phyloP scores from a whole-genome alignment of 2,113 vertebrate genomes.

The Hippocampus zosterae region DNA sequence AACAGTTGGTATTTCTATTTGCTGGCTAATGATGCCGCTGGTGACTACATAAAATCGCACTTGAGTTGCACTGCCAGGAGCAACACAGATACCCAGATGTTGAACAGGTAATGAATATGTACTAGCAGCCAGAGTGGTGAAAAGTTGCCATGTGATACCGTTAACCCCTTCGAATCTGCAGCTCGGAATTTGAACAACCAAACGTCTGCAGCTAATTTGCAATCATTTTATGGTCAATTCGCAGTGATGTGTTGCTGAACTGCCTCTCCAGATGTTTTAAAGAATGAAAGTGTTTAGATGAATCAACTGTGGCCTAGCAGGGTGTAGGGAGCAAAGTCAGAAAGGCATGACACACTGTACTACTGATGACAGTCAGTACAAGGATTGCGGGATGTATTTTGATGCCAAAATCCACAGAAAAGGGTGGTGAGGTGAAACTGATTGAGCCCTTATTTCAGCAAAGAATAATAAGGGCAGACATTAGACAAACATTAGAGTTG shows the following conservation, averaged over 20 bases:
- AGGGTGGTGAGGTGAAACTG: constrained; percentile 6
- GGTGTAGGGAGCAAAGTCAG: constrained; percentile 28
- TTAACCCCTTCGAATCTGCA: constrained; percentile 45
- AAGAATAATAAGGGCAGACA: constrained; percentile 9
- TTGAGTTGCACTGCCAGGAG: constrained; percentile 48
- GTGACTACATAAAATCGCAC: constrained; percentile 76
- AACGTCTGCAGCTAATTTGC: constrained; percentile 26
- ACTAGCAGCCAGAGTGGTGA: constrained; percentile 46
- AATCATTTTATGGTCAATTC: constrained; percentile 33
- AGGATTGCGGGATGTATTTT: constrained; percentile 5
- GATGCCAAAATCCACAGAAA: constrained; percentile 21
- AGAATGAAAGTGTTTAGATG: constrained; percentile 40
- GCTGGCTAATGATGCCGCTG: constrained; percentile 81
- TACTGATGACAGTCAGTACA: constrained; percentile 10
- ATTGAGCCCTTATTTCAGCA: constrained; percentile 6
- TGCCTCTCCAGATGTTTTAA: constrained; percentile 42
- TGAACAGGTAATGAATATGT: constrained; percentile 57
- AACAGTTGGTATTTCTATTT: constrained; percentile 73
- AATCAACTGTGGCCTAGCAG: constrained; percentile 11
- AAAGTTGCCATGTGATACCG: constrained; percentile 50
- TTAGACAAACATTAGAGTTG: constrained; percentile 4
- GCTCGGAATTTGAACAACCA: constrained; percentile 43
- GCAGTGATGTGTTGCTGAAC: constrained; percentile 40
- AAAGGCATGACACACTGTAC: constrained; percentile 22
- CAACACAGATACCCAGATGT: constrained; percentile 39